These are phyloP conservation scores for Oreotrochilus melanogaster DNA, from an alignment of 2,113 vertebrate species.

Conservation along the genomic window DNA sequence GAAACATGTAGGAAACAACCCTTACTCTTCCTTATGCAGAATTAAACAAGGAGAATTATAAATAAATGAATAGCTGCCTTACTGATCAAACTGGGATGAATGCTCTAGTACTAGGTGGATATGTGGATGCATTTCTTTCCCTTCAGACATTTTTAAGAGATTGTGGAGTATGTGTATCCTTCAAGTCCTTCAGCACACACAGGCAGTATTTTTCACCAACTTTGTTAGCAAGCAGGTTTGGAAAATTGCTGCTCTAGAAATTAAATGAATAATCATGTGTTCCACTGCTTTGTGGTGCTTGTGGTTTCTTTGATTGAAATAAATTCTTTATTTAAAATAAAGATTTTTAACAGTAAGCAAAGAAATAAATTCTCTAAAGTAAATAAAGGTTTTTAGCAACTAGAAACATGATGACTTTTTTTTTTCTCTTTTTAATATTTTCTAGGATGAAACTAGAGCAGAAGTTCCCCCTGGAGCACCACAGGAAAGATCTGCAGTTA, in stretches of 20 bases:
- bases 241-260: neutral
- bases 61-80: neutral
- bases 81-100: neutral
- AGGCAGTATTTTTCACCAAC: neutral
- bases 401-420: neutral
- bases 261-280: neutral
- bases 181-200: neutral
- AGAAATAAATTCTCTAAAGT: neutral
- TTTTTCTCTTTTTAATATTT: neutral
- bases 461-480: conserved; percentile 89
- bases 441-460: conserved; percentile 74
- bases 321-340: neutral
- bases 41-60: neutral
- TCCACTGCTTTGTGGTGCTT: neutral
- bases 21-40: neutral
- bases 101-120: rapidly evolving
- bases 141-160: neutral
- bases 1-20: neutral
- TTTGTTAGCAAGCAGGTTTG: neutral
- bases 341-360: neutral
- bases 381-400: neutral
- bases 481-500: conserved; percentile 80
- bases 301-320: neutral
- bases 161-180: neutral
- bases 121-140: neutral